A percentile compares a stretch with the other conserved stretches of the same genome.
phyloP scores from a whole-genome alignment of 2,888 invertebrate genomes.

The Amorpha juglandis region DNA sequence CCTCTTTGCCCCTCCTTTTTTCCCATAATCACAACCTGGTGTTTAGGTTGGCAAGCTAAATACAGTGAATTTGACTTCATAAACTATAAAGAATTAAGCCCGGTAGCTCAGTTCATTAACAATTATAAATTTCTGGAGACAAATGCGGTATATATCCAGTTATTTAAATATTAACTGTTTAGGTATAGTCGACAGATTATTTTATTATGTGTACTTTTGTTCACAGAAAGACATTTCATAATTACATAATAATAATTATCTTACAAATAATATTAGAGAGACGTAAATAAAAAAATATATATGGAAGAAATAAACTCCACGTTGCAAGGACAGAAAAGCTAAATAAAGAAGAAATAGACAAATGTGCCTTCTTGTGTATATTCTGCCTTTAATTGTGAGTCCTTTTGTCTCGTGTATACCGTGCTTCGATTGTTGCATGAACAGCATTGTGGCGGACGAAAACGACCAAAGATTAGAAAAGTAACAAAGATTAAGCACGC shows the following conservation, averaged over 20 bases:
- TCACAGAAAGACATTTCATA: too few relatives aligned
- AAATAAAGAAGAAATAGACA: slow-evolving; percentile 3
- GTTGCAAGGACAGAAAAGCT: background rate
- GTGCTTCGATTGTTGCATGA: slow-evolving; percentile 54
- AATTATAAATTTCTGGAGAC: background rate
- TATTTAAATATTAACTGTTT: too few relatives aligned
- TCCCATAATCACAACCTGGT: background rate
- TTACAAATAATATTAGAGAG: too few relatives aligned
- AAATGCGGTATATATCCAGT: background rate
- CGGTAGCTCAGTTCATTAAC: too few relatives aligned
- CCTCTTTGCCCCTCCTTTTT: slow-evolving; percentile 14
- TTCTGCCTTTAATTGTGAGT: slow-evolving; percentile 51
- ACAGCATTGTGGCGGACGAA: slow-evolving; percentile 48
- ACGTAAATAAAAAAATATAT: background rate
- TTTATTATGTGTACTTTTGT: too few relatives aligned
- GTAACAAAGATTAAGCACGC: slow-evolving; percentile 8
- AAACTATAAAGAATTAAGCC: background rate
- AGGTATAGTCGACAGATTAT: too few relatives aligned
- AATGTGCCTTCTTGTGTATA: slow-evolving; percentile 50
- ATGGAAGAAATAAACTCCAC: background rate
- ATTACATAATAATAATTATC: too few relatives aligned
- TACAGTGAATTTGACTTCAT: slow-evolving; percentile 2
- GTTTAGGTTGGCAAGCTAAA: background rate
- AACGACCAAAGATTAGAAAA: slow-evolving; percentile 31
- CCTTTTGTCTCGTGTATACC: slow-evolving; percentile 58